phyloP scores from a whole-genome alignment of 2,113 vertebrate species.

The Myodes glareolus region DNA sequence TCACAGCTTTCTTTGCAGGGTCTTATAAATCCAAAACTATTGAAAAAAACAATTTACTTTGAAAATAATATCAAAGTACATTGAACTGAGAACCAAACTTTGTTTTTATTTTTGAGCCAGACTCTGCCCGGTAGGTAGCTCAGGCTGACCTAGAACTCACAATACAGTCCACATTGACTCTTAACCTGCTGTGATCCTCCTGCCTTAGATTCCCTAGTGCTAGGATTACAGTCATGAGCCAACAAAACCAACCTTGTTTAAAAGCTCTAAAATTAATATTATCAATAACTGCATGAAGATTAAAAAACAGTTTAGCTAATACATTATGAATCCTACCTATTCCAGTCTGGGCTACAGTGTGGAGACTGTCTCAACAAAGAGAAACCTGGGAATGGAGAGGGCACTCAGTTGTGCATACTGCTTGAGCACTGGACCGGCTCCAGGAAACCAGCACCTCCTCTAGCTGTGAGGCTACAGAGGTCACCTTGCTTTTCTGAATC shows the following conservation, averaged over 20 bases:
- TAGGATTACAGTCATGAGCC: not conserved
- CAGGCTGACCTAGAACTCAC: not conserved
- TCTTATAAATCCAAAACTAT: conserved; percentile 26
- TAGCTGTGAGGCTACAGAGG: not conserved
- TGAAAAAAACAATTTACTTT: not conserved
- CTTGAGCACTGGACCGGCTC: not conserved
- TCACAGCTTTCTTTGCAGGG: not conserved
- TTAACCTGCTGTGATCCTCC: not conserved
- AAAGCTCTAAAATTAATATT: not conserved
- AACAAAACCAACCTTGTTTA: not conserved
- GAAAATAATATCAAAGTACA: no score
- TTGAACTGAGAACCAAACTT: not conserved
- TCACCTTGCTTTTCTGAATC: not conserved
- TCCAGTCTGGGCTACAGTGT: not conserved
- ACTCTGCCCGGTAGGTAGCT: no score
- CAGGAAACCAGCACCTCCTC: not conserved
- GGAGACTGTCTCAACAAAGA: not conserved
- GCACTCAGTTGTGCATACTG: not conserved
- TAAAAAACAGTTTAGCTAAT: not conserved
- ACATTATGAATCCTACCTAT: not conserved
- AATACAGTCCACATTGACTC: not conserved
- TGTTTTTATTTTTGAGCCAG: not conserved
- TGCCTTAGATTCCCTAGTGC: not conserved
- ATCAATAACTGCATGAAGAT: not conserved
- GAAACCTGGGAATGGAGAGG: not conserved